Evolutionary conservation across 2,888 invertebrate genomes (phyloP).

Genomic region (Eupithecia centaureata): DNA sequence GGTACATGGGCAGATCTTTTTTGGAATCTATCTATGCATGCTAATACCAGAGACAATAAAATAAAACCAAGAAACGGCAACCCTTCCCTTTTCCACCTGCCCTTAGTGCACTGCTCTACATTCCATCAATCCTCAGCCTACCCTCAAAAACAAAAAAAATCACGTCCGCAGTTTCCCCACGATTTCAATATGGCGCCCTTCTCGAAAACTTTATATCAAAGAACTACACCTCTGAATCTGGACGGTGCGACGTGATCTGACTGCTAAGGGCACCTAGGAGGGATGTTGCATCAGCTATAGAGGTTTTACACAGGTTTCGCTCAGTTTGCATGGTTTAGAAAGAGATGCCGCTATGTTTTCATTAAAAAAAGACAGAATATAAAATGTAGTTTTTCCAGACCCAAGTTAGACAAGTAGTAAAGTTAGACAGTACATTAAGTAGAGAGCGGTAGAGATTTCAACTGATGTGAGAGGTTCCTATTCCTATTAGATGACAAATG

Average conservation of each 20-base stretch:
- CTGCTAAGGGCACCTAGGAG: conserved; percentile 34
- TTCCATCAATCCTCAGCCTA: conserved; percentile 22
- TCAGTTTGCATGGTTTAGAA: too few species aligned
- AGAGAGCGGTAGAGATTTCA: too few species aligned
- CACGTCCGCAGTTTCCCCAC: conserved; percentile 54
- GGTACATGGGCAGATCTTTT: too few species aligned
- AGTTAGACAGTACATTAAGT: too few species aligned
- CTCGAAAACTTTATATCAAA: conserved; percentile 76
- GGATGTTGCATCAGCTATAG: background rate
- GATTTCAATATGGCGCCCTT: conserved; percentile 71
- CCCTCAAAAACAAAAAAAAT: conserved; percentile 43
- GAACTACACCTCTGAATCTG: conserved; percentile 73
- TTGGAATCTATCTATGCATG: too few species aligned
- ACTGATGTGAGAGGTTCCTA: too few species aligned
- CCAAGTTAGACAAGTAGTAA: too few species aligned
- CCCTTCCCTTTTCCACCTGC: background rate
- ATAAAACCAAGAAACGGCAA: conserved; percentile 6
- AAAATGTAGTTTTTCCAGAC: too few species aligned
- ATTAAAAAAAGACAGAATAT: too few species aligned
- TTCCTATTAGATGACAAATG: too few species aligned
- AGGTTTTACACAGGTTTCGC: too few species aligned
- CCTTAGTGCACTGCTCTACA: conserved; percentile 2
- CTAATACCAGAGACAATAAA: background rate
- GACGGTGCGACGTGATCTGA: conserved; percentile 71
- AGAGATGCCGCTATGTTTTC: too few species aligned